These are phyloP conservation scores for Chiroxiphia lanceolata DNA, from an alignment of 2,797 vertebrate genomes.

Conservation along the genomic window DNA sequence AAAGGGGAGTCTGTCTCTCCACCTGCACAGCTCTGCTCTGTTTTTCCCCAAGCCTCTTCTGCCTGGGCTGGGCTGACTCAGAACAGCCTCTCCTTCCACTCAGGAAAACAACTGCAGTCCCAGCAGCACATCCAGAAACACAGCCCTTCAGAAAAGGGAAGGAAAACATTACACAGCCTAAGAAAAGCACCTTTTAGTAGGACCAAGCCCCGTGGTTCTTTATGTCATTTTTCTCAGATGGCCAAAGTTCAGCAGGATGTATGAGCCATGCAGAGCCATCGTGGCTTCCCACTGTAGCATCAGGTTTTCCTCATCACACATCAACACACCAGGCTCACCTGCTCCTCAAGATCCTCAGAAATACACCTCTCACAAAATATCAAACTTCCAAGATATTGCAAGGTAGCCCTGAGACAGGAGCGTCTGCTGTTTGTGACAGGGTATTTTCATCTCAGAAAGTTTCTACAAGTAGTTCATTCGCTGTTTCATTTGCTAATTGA, in stretches of 20 bases:
- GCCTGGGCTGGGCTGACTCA: not conserved
- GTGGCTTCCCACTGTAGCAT: not conserved
- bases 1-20: not conserved
- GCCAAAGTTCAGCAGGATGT: not conserved
- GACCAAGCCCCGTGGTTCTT: not conserved
- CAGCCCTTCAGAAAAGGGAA: not conserved
- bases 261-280: not conserved
- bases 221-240: not conserved
- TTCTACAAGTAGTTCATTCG: not conserved
- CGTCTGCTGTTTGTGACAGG: not conserved
- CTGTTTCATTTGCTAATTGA: not conserved
- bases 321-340: not conserved
- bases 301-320: not conserved
- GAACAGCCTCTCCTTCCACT: not conserved
- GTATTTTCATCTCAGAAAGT: not conserved
- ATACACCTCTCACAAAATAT: not conserved
- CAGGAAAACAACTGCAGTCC: not conserved
- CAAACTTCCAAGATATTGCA: not conserved
- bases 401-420: not conserved
- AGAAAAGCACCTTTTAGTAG: not conserved
- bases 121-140: not conserved
- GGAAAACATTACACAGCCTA: not conserved
- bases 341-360: not conserved
- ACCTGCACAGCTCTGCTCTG: not conserved
- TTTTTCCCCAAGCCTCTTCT: not conserved